Conservation (phyloP, 2,113 vertebrate species). For the Indri indri region DNA sequence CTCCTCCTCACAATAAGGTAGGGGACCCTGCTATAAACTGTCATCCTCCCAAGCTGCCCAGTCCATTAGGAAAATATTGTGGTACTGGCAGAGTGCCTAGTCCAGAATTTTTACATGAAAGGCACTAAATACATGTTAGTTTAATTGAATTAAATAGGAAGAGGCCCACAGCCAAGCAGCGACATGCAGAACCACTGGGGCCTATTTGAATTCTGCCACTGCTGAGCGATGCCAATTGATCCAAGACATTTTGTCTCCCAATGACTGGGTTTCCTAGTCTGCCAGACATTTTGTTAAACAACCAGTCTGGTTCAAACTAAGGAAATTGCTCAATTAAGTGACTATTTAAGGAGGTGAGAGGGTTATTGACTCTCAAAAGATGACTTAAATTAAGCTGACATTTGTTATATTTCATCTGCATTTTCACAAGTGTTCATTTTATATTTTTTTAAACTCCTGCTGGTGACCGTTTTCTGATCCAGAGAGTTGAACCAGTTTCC, state of each 20-base stretch:
- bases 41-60: not conserved
- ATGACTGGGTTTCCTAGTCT: constrained; percentile 3
- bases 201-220: not conserved
- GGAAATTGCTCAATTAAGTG: constrained; percentile 10
- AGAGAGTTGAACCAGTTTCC: constrained; percentile 25
- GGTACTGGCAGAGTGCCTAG: not conserved
- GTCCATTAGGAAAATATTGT: not conserved
- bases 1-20: not conserved
- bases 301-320: not conserved
- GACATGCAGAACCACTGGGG: not conserved
- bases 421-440: constrained; percentile 4
- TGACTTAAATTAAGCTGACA: not conserved
- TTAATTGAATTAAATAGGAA: not conserved
- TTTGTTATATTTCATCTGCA: not conserved
- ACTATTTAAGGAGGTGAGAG: not conserved
- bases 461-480: not conserved
- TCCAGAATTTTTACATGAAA: not conserved
- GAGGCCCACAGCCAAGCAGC: not conserved
- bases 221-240: not conserved
- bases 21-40: not conserved
- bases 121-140: not conserved
- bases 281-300: not conserved
- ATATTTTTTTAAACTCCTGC: not conserved
- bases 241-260: not conserved
- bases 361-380: not conserved